phyloP scores from a whole-genome alignment of 1,140 invertebrate genomes.

The Drosophila pallidifrons region DNA sequence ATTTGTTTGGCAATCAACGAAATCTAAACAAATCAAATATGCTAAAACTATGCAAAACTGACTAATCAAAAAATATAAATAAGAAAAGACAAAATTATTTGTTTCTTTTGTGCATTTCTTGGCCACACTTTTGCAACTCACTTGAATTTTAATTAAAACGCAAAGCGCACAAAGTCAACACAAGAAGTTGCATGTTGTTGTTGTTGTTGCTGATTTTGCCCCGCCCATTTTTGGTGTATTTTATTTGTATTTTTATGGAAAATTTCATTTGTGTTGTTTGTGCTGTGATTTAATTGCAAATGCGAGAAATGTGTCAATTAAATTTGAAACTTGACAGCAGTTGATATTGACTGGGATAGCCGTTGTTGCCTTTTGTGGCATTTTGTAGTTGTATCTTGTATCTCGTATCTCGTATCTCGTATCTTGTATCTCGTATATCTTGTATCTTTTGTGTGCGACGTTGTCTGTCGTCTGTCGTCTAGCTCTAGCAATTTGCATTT shows the following conservation, averaged over 20 bases:
- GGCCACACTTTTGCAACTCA: conserved; percentile 16
- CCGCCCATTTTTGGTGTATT: conserved; percentile 18
- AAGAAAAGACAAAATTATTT: neutral
- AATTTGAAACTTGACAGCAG: conserved; percentile 76
- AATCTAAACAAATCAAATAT: conserved; percentile 64
- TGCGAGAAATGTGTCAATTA: conserved; percentile 77
- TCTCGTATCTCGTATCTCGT: neutral
- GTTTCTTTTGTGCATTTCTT: conserved; percentile 35
- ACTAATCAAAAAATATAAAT: conserved; percentile 35
- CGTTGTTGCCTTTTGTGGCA: conserved; percentile 9
- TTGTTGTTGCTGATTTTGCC: neutral
- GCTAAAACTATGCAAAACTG: conserved; percentile 55
- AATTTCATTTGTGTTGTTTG: conserved; percentile 13
- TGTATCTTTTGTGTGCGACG: no score
- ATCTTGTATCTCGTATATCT: conserved; percentile 5
- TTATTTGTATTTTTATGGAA: conserved; percentile 20
- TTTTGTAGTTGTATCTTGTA: conserved; percentile 24
- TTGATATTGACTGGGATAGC: conserved; percentile 51
- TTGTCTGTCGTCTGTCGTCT: neutral
- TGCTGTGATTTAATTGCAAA: conserved; percentile 34
- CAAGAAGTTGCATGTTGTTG: conserved; percentile 2
- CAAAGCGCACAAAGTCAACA: conserved; percentile 51
- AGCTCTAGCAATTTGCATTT: conserved; percentile 61
- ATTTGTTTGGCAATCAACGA: conserved; percentile 17
- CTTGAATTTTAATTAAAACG: conserved; percentile 64